Conservation (phyloP, 2,888 invertebrate genomes). For the Scaptomyza cyrtandrae region DNA sequence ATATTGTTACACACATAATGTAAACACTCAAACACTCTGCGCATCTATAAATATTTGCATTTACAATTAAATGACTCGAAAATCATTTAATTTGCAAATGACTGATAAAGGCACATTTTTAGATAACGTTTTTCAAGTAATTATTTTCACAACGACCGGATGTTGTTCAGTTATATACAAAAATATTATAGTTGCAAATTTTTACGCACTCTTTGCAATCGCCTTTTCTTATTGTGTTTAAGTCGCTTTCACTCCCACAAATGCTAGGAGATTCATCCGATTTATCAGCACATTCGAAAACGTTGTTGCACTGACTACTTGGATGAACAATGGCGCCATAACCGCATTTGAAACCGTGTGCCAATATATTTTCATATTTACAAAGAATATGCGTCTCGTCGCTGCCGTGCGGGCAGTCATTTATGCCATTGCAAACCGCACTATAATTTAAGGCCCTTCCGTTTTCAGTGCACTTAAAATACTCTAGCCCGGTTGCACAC, state of each 20-base stretch:
- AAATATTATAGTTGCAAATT: neutral
- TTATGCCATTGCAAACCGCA: neutral
- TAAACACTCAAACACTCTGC: too few relatives aligned
- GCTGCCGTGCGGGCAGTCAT: slow-evolving; percentile 28
- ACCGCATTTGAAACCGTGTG: slow-evolving; percentile 19
- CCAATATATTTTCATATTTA: neutral
- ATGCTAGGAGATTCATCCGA: slow-evolving; percentile 25
- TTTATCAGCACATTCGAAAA: slow-evolving; percentile 28
- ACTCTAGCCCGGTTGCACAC: too few relatives aligned
- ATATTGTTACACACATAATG: too few relatives aligned
- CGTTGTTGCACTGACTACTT: neutral
- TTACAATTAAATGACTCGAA: too few relatives aligned
- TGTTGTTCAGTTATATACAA: neutral
- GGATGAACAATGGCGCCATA: accelerated
- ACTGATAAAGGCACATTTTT: too few relatives aligned
- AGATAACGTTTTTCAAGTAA: too few relatives aligned
- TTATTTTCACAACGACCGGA: too few relatives aligned
- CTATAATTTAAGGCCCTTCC: accelerated
- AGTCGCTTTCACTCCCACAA: neutral
- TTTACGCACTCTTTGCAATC: neutral
- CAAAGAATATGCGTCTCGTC: slow-evolving; percentile 34
- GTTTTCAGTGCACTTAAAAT: neutral
- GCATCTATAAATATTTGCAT: too few relatives aligned
- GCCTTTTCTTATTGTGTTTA: accelerated
- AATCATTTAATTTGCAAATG: too few relatives aligned